Evolutionary conservation across 1,140 invertebrate species (phyloP), one percentile per base, ranked within the genome.

Genomic region (roundworm (Caenorhabditis elegans)): DNA sequence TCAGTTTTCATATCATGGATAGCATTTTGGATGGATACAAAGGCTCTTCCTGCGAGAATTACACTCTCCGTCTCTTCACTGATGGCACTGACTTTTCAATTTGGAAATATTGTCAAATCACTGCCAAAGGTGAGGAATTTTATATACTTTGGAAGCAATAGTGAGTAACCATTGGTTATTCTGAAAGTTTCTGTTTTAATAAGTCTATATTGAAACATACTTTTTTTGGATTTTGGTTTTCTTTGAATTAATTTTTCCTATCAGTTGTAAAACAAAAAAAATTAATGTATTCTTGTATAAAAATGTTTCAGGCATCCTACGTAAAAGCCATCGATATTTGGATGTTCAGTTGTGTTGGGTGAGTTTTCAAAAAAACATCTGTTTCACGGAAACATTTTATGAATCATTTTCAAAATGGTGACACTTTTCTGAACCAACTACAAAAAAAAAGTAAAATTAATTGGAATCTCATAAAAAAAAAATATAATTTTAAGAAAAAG

Each of bases 311-410:
- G 85, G 86, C 85, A 8, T 86, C 83, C 24, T 87, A 87, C 51
- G 87, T 88, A 10, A 88, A 88, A 76, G 87, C 87, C 24, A 88
- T 88, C 48, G 87, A 88, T 55, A 84, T 87, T 13, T 85, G 86
- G 88, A 89, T 88, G 87, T 90, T 89, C 48, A 81, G 79, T 49
- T 90, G 88, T 82, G 88, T 89, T 24, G 88, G 87, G 39, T 89
- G 84, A 55, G 48, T 78, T 49, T 78, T 78, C 28, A 13, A 34
- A 0, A 19, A 10, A 49, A 15, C 39, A 15, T 8, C 6, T 15
- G 5, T 43, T 43, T 15, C 5, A 8, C 15, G 39, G 39, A 15
- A 8, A 5, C 15, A 15, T 8, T 43, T 43, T 43, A 8, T 43
- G 6, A 43, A 15, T 43, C n/a, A n/a, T n/a, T n/a, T n/a, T n/a